phyloP scores from a whole-genome alignment of 64 coral and sea anemone species.

The Acropora yongei region DNA sequence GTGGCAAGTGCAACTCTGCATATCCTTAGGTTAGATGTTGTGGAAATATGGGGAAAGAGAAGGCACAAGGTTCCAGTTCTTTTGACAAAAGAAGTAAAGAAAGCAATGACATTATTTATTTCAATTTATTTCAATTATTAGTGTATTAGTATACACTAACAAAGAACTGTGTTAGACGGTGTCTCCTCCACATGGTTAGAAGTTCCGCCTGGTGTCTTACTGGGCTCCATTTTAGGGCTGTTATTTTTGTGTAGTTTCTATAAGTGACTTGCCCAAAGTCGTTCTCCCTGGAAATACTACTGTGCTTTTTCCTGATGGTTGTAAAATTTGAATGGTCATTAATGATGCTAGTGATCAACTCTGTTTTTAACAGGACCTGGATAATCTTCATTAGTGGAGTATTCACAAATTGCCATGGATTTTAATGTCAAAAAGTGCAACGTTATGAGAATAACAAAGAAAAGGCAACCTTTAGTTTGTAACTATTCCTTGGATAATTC shows the following conservation, averaged over 20 bases:
- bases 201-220: background rate
- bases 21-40: slow-evolving; percentile 49
- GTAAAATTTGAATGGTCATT: background rate
- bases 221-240: background rate
- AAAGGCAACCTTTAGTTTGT: no score
- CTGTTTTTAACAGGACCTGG: background rate
- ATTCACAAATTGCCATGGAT: no score
- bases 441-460: no score
- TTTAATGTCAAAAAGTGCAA: no score
- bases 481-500: slow-evolving; percentile 21
- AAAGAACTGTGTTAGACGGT: slow-evolving; percentile 7
- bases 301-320: no score
- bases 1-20: background rate
- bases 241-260: background rate
- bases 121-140: no score
- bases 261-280: background rate
- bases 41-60: slow-evolving; percentile 53
- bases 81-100: background rate
- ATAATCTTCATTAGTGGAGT: slow-evolving; percentile 6
- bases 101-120: background rate
- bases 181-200: background rate
- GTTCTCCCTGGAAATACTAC: background rate
- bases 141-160: no score
- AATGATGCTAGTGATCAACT: background rate
- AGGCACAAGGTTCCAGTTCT: slow-evolving; percentile 18